Percentiles rank a stretch among this genome's conserved stretches.
phyloP scores from a whole-genome alignment of 2,888 invertebrate species.

The Abscondita cerata region DNA sequence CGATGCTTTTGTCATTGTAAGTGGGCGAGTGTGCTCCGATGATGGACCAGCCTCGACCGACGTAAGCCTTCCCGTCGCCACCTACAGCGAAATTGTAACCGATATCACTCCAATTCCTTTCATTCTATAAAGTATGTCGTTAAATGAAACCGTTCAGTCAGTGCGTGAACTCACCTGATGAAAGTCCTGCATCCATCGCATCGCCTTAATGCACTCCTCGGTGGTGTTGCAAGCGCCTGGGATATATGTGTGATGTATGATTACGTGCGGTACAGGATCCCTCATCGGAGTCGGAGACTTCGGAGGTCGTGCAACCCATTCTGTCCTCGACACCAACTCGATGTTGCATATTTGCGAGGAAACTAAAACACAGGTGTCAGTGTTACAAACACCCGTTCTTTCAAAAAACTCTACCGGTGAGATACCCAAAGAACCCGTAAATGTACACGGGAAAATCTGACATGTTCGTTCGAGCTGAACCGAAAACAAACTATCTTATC shows the following conservation, averaged over 20 bases:
- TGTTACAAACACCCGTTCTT: too few relatives aligned
- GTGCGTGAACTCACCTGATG: conserved; percentile 66
- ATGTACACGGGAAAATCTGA: not conserved
- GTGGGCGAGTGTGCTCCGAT: conserved; percentile 74
- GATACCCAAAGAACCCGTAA: not conserved
- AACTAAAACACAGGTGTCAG: too few relatives aligned
- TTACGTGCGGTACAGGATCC: conserved; percentile 70
- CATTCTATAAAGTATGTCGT: conserved; percentile 36
- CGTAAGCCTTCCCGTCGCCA: conserved; percentile 73
- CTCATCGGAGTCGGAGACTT: conserved; percentile 58
- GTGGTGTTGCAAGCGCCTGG: conserved; percentile 67
- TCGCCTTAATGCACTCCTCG: conserved; percentile 63
- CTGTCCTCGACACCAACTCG: conserved; percentile 58
- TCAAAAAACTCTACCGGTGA: conserved; percentile 58
- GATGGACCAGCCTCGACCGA: conserved; percentile 73
- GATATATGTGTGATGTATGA: conserved; percentile 75
- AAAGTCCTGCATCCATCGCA: conserved; percentile 71
- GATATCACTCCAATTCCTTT: conserved; percentile 72
- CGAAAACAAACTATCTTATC: not conserved
- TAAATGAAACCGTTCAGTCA: too few relatives aligned
- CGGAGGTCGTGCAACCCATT: conserved; percentile 67
- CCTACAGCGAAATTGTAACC: conserved; percentile 77
- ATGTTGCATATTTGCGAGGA: conserved; percentile 25
- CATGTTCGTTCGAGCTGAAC: conserved; percentile 2
- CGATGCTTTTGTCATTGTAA: conserved; percentile 72